These are phyloP conservation scores for Nephrotoma guestfalica DNA, from an alignment of 2,888 invertebrate species.

Conservation along the genomic window DNA sequence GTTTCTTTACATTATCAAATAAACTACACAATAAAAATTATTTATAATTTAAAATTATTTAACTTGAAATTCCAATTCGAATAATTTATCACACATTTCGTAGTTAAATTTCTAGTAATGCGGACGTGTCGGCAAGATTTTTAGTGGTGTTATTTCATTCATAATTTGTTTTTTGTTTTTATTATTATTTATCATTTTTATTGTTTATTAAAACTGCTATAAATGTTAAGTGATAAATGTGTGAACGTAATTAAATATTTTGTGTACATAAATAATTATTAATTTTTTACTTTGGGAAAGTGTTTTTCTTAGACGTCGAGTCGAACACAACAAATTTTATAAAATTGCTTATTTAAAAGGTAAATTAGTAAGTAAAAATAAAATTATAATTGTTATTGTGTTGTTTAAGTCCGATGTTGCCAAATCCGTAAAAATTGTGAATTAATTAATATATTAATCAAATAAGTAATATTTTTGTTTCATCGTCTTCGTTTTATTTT, in stretches of 20 bases:
- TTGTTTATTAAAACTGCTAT: neutral
- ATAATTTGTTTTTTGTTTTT: neutral
- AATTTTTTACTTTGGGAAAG: neutral
- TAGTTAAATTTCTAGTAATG: neutral
- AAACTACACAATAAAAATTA: neutral
- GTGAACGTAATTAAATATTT: neutral
- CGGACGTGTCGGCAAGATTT: neutral
- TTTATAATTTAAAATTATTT: neutral
- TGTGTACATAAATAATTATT: neutral
- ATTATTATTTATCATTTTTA: neutral
- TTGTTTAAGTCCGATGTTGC: neutral
- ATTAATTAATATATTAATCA: neutral
- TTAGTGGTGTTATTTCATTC: neutral
- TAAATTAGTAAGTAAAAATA: neutral
- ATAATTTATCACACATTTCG: neutral
- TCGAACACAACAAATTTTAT: neutral
- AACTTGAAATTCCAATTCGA: neutral
- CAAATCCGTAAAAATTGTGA: neutral
- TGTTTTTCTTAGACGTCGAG: neutral
- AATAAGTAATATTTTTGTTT: neutral
- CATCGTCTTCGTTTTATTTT: neutral
- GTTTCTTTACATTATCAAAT: neutral
- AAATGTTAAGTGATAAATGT: neutral
- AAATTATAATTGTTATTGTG: neutral
- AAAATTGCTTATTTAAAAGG: neutral